Evolutionary conservation across 2,113 vertebrate species (phyloP).

Genomic region (Thamnaconus septentrionalis): DNA sequence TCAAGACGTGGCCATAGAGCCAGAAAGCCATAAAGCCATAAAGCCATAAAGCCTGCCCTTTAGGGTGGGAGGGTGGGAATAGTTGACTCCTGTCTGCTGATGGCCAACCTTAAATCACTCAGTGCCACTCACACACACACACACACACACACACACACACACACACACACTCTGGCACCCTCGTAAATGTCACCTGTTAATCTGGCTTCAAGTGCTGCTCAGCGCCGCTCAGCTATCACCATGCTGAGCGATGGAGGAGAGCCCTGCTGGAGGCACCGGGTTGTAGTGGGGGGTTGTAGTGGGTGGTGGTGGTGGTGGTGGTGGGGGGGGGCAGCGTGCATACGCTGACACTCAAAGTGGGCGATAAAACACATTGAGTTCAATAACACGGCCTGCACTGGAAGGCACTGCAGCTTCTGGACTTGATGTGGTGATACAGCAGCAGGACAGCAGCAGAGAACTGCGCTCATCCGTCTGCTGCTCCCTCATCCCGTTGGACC

Average conservation of each 20-base stretch:
- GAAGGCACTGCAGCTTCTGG: too few species aligned
- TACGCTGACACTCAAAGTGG: too few species aligned
- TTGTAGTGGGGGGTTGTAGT: neutral
- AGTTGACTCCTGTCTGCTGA: slow-evolving; percentile 80
- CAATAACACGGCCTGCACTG: too few species aligned
- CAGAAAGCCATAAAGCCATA: slow-evolving; percentile 66
- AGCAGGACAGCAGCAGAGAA: too few species aligned
- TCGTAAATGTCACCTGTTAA: slow-evolving; percentile 81
- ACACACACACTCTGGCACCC: slow-evolving; percentile 37
- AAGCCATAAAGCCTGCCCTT: slow-evolving; percentile 78
- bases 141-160: too few species aligned
- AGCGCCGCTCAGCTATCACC: slow-evolving; percentile 59
- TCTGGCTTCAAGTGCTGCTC: slow-evolving; percentile 73
- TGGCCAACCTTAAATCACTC: slow-evolving; percentile 74
- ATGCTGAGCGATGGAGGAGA: slow-evolving; percentile 27
- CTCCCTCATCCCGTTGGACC: too few species aligned
- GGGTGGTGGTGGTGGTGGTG: neutral
- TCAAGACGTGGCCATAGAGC: slow-evolving; percentile 74
- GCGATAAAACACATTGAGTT: too few species aligned
- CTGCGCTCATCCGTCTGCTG: too few species aligned
- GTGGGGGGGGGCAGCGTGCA: too few species aligned
- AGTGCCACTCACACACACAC: slow-evolving; percentile 8
- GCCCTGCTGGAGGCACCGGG: slow-evolving; percentile 24
- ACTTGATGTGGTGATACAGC: too few species aligned
- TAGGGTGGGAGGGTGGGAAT: slow-evolving; percentile 72